These are phyloP conservation scores for Graphium colonna DNA, from an alignment of 2,888 invertebrate species.

Conservation along the genomic window DNA sequence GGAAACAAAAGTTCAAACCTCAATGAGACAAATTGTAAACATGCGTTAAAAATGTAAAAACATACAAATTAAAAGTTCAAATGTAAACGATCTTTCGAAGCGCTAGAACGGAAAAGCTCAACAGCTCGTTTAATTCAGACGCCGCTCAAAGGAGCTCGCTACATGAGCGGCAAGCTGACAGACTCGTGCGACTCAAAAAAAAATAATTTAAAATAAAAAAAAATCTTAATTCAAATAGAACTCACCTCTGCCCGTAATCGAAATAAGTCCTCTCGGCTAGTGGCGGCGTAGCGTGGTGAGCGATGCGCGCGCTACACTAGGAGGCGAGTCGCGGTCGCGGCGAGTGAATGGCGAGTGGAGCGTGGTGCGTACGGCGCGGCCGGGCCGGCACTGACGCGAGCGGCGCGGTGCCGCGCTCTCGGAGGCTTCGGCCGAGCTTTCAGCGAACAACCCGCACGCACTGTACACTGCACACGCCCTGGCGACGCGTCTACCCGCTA, in stretches of 20 bases:
- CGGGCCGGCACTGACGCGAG: constrained; percentile 78
- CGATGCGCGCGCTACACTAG: constrained; percentile 56
- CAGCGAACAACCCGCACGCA: constrained; percentile 75
- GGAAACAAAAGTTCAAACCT: neutral
- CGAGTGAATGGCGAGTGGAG: constrained; percentile 48
- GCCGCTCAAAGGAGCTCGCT: constrained; percentile 37
- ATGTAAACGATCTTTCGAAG: constrained; percentile 30
- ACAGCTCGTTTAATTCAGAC: constrained; percentile 58
- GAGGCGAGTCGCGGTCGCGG: constrained; percentile 56
- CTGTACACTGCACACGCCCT: constrained; percentile 79
- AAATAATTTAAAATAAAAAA: constrained; percentile 8
- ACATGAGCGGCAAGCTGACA: constrained; percentile 1
- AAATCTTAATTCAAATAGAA: constrained; percentile 27
- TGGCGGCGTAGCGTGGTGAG: constrained; percentile 45
- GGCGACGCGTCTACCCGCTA: constrained; percentile 60
- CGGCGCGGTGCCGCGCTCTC: constrained; percentile 47
- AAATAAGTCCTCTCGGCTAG: constrained; percentile 54
- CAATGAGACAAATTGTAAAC: neutral
- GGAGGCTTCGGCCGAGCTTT: constrained; percentile 78
- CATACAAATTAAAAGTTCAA: neutral
- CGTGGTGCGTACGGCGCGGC: constrained; percentile 76
- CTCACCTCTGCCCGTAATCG: constrained; percentile 61
- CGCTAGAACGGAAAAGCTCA: constrained; percentile 58
- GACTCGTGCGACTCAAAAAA: constrained; percentile 7
- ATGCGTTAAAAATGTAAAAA: constrained; percentile 8